Percentiles rank a stretch among this genome's conserved stretches.
phyloP scores from a whole-genome alignment of 2,113 vertebrate species.

The Nesoenas mayeri region DNA sequence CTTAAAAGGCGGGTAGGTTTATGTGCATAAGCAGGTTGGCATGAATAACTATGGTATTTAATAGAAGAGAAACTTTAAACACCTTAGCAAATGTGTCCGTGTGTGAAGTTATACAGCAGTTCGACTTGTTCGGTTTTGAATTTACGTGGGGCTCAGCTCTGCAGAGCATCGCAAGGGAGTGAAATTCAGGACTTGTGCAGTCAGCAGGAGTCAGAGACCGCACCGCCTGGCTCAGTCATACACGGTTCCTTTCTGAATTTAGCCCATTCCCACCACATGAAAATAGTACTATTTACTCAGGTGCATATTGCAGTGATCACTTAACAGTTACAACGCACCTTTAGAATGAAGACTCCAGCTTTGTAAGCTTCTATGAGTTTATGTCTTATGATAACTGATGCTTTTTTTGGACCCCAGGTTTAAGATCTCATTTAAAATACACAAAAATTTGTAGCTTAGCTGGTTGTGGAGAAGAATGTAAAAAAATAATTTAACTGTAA shows the following conservation, averaged over 20 bases:
- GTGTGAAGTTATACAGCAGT: background rate
- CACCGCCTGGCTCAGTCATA: background rate
- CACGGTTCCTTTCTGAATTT: background rate
- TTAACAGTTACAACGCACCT: background rate
- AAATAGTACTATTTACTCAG: background rate
- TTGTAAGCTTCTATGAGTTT: background rate
- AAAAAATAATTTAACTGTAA: background rate
- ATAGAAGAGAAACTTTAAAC: slow-evolving; percentile 23
- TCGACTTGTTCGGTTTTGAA: background rate
- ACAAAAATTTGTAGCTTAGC: background rate
- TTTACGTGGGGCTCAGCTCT: background rate
- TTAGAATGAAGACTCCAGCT: background rate
- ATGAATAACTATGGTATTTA: slow-evolving; percentile 15
- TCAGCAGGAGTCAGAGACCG: background rate
- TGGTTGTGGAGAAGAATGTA: background rate
- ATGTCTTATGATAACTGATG: background rate
- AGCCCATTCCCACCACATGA: background rate
- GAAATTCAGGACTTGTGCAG: background rate
- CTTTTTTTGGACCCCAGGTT: background rate
- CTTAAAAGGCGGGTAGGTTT: background rate
- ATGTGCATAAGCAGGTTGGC: background rate
- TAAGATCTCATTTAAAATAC: background rate
- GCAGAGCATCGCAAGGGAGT: background rate
- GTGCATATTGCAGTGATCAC: background rate
- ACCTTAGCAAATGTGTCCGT: background rate